phyloP scores from a whole-genome alignment of 2,113 vertebrate genomes.

The Gymnarchus niloticus region DNA sequence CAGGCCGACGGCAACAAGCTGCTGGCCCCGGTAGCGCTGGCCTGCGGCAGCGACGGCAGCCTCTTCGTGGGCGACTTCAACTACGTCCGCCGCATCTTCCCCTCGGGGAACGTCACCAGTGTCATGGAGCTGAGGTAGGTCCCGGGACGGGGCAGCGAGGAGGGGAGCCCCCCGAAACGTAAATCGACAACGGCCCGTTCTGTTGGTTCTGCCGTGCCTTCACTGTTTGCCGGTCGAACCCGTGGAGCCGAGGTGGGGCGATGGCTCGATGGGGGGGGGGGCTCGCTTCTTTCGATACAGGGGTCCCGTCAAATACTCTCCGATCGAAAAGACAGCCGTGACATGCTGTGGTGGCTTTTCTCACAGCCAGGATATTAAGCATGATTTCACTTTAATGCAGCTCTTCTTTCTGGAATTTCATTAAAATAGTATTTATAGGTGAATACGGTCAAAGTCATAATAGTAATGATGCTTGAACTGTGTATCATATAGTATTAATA shows the following conservation, averaged over 20 bases:
- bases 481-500: not conserved
- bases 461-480: not conserved
- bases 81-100: constrained; percentile 93
- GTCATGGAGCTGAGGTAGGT: constrained; percentile 92
- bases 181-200: too few species aligned
- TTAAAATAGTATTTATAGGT: not conserved
- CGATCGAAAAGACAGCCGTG: not conserved
- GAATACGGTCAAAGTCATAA: not conserved
- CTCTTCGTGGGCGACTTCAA: constrained; percentile 96
- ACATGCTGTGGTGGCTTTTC: not conserved
- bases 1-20: constrained; percentile 97
- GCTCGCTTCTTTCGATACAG: too few species aligned
- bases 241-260: not conserved
- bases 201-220: too few species aligned
- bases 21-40: constrained; percentile 84
- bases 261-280: not conserved
- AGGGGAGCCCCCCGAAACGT: too few species aligned
- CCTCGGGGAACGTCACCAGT: constrained; percentile 93
- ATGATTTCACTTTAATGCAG: not conserved
- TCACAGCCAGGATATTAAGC: not conserved
- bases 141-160: not conserved
- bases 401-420: not conserved
- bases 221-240: not conserved
- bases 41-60: constrained; percentile 92
- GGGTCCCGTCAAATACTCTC: not conserved